These are phyloP conservation scores for Bombus superbus DNA, from an alignment of 1,140 invertebrate genomes.

Conservation along the genomic window DNA sequence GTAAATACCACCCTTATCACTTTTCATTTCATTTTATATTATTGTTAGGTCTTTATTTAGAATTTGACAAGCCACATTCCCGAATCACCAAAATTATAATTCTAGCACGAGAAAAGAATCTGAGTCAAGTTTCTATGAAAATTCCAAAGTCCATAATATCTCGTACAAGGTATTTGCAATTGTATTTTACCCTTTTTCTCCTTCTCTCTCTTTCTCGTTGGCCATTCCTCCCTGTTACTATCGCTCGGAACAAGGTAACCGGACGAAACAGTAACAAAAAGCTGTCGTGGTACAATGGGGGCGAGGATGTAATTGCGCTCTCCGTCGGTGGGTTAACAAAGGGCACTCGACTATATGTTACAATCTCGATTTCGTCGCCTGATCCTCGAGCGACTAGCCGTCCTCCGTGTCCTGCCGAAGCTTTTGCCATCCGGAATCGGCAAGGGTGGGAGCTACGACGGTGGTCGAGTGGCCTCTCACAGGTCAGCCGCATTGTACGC, in stretches of 20 bases:
- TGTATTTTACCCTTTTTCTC: background rate
- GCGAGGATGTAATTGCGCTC: constrained; percentile 78
- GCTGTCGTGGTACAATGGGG: constrained; percentile 72
- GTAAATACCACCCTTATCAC: too few species aligned
- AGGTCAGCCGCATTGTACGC: constrained; percentile 77
- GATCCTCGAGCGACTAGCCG: constrained; percentile 66
- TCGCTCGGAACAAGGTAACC: constrained; percentile 29
- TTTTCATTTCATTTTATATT: too few species aligned
- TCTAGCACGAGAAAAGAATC: background rate
- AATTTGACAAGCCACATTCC: background rate
- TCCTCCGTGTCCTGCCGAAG: constrained; percentile 24
- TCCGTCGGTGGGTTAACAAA: constrained; percentile 68
- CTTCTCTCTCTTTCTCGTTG: background rate
- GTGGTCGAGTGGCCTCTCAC: constrained; percentile 72
- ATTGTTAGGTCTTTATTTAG: too few species aligned
- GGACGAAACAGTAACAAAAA: constrained; percentile 80
- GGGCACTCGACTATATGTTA: constrained; percentile 80
- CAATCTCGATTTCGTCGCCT: constrained; percentile 79
- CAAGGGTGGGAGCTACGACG: constrained; percentile 12
- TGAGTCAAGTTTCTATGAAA: background rate
- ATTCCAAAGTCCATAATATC: background rate
- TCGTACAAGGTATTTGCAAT: background rate
- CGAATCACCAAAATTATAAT: background rate
- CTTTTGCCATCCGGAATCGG: constrained; percentile 5
- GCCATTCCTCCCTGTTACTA: background rate